Conservation (phyloP, 2,113 vertebrate genomes). For the Isichthys henryi region DNA sequence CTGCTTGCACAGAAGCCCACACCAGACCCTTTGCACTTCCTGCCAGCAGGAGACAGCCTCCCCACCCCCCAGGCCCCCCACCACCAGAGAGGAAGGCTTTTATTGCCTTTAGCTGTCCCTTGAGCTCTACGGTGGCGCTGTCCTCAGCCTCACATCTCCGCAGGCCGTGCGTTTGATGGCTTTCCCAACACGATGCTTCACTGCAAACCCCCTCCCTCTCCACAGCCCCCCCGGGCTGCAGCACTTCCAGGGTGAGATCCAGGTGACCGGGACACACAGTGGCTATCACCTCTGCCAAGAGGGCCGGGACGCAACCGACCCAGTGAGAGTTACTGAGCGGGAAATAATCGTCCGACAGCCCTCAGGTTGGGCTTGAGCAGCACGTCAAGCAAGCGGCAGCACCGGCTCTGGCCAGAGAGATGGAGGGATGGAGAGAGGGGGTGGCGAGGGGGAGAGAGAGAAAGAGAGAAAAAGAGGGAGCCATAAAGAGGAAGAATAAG, state of each 20-base stretch:
- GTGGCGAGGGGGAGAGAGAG: neutral
- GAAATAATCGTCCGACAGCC: constrained; percentile 57
- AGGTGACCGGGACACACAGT: constrained; percentile 58
- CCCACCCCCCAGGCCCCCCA: neutral
- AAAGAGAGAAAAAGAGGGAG: neutral
- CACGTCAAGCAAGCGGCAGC: constrained; percentile 2
- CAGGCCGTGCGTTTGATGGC: neutral
- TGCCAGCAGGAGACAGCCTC: neutral
- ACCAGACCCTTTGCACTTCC: constrained; percentile 6
- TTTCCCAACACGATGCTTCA: neutral
- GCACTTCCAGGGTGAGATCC: constrained; percentile 51
- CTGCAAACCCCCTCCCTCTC: neutral
- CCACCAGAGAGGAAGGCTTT: constrained; percentile 8
- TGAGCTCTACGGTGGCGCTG: constrained; percentile 25
- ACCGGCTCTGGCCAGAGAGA: neutral
- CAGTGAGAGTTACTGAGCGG: constrained; percentile 47
- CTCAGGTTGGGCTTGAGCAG: constrained; percentile 55
- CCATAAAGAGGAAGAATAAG: neutral
- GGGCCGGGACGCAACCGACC: neutral
- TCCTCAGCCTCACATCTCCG: neutral
- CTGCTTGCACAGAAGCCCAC: constrained; percentile 11
- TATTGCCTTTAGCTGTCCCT: constrained; percentile 13
- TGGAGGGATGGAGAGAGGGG: neutral
- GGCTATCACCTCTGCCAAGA: neutral
- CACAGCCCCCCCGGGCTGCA: constrained; percentile 27